These are phyloP conservation scores for Hemiprocne comata DNA, from an alignment of 2,113 vertebrate genomes.

Conservation along the genomic window DNA sequence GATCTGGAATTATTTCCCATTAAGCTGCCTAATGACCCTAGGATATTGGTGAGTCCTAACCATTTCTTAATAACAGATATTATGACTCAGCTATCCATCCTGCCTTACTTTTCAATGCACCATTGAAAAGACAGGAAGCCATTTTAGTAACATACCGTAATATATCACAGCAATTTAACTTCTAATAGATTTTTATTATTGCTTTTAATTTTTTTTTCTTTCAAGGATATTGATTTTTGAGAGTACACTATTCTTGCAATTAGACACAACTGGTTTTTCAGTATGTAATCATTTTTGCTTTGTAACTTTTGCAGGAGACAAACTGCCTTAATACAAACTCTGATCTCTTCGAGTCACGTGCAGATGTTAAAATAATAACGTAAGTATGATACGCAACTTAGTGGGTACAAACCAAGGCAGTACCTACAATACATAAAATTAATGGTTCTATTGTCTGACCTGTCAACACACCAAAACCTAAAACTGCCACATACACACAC, in stretches of 20 bases:
- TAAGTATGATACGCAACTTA: constrained; percentile 12
- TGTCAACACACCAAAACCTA: background rate
- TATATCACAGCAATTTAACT: constrained; percentile 49
- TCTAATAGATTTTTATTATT: constrained; percentile 57
- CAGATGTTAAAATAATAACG: constrained; percentile 40
- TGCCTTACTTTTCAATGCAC: constrained; percentile 9
- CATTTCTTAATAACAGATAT: constrained; percentile 34
- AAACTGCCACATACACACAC: background rate
- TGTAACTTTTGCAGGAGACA: constrained; percentile 39
- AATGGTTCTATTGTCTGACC: background rate
- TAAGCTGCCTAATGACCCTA: constrained; percentile 41
- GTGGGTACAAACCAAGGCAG: background rate
- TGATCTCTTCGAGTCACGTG: background rate
- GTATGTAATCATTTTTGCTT: constrained; percentile 44
- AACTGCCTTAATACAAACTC: constrained; percentile 43
- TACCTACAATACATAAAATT: background rate
- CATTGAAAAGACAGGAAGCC: constrained; percentile 20
- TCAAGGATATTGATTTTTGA: constrained; percentile 57
- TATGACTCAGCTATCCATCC: constrained; percentile 23
- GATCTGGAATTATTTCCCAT: constrained; percentile 33
- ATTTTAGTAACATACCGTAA: constrained; percentile 27
- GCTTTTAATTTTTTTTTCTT: constrained; percentile 54
- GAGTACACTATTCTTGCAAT: constrained; percentile 31
- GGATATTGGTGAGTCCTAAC: background rate
- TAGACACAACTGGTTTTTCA: constrained; percentile 38